phyloP scores from a whole-genome alignment of 2,888 invertebrate species.

The Lordiphosa andalusiaca region DNA sequence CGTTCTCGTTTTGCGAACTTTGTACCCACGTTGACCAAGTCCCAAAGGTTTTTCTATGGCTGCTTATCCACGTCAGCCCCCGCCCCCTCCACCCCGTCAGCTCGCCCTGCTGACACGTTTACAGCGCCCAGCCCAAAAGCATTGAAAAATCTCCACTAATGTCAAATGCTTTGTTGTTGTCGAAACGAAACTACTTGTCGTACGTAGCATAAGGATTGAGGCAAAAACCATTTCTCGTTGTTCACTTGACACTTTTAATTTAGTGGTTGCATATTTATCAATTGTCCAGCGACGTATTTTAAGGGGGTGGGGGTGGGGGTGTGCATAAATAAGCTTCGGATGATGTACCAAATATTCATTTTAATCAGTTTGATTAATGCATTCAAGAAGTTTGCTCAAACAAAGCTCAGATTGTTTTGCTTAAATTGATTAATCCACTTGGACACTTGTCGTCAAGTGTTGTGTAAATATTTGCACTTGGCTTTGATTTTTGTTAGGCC shows the following conservation, averaged over 20 bases:
- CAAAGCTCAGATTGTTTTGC: background rate
- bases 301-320: conserved; percentile 1
- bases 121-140: conserved; percentile 30
- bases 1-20: conserved; percentile 36
- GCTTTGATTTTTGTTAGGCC: conserved; percentile 23
- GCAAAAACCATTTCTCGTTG: conserved; percentile 7
- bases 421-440: background rate
- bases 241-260: conserved; percentile 54
- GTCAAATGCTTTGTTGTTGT: conserved; percentile 64
- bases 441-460: conserved; percentile 24
- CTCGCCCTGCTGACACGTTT: conserved; percentile 40
- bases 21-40: conserved; percentile 42
- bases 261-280: conserved; percentile 60
- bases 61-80: conserved; percentile 25
- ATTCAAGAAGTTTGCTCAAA: background rate
- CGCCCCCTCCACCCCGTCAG: background rate
- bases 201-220: background rate
- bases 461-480: conserved; percentile 29
- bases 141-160: conserved; percentile 69
- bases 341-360: conserved; percentile 25
- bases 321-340: conserved; percentile 33
- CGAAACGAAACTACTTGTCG: conserved; percentile 21
- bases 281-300: conserved; percentile 24
- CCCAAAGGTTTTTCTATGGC: conserved; percentile 58
- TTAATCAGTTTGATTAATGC: conserved; percentile 13